Percentiles rank a stretch among this genome's conserved stretches.
These are phyloP conservation scores for Apoderus coryli DNA, from an alignment of 2,888 invertebrate species.

Conservation along the genomic window DNA sequence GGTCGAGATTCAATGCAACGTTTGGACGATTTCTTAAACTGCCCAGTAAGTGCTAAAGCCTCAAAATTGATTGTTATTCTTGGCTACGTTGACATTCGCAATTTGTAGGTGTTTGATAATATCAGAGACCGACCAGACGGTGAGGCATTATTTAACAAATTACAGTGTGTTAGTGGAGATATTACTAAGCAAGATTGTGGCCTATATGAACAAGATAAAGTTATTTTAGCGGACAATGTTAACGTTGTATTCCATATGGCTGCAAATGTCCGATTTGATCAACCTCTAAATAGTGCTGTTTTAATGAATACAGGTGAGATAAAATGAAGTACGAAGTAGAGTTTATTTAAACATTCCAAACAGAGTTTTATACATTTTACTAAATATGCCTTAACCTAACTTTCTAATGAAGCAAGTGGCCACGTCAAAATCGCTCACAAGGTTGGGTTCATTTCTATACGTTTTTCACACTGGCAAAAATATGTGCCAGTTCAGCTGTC, in stretches of 20 bases:
- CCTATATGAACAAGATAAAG: conserved; percentile 32
- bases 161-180: conserved; percentile 40
- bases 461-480: too few species aligned
- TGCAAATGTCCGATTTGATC: conserved; percentile 57
- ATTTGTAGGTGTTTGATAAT: conserved; percentile 26
- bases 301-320: conserved; percentile 45
- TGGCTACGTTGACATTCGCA: too few species aligned
- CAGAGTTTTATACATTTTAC: too few species aligned
- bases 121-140: conserved; percentile 21
- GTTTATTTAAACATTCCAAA: too few species aligned
- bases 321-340: too few species aligned
- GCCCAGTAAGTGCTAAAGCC: too few species aligned
- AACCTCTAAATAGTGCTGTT: conserved; percentile 45
- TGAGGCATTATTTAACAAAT: conserved; percentile 33
- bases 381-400: too few species aligned
- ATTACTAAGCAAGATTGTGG: conserved; percentile 33
- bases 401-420: too few species aligned
- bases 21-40: conserved; percentile 41
- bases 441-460: too few species aligned
- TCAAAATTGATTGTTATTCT: too few species aligned
- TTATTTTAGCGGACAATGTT: conserved; percentile 36
- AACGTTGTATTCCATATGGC: conserved; percentile 58
- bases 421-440: too few species aligned
- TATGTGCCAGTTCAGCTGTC: too few species aligned
- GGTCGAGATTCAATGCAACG: conserved; percentile 47